Evolutionary conservation across 2,797 vertebrate species (phyloP).

Genomic region (Manis pentadactyla): DNA sequence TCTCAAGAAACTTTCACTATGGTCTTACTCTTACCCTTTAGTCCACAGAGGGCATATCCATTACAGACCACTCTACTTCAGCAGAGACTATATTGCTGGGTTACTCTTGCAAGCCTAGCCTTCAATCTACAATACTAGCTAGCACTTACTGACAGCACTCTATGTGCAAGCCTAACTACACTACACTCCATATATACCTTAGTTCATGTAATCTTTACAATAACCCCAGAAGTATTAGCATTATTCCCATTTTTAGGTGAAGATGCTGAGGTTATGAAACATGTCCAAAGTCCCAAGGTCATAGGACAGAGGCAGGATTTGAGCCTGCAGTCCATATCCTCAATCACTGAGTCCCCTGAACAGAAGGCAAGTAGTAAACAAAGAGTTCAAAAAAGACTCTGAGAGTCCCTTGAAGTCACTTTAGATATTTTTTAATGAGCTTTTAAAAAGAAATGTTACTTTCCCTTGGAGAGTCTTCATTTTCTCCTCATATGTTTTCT

Average conservation of each 20-base stretch:
- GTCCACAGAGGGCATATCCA: background rate
- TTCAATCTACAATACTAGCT: background rate
- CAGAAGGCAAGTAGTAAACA: constrained; percentile 7
- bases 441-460: constrained; percentile 8
- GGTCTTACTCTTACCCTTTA: background rate
- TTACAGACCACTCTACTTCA: background rate
- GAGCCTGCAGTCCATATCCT: background rate
- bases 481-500: background rate
- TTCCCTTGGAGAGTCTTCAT: background rate
- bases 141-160: background rate
- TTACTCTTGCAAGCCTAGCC: background rate
- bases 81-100: background rate
- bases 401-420: constrained; percentile 51
- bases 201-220: background rate
- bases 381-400: constrained; percentile 24
- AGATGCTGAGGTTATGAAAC: background rate
- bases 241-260: background rate
- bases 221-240: background rate
- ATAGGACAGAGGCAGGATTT: background rate
- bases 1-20: background rate
- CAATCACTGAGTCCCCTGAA: background rate
- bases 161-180: background rate
- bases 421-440: constrained; percentile 58
- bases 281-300: background rate
- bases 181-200: background rate